Evolutionary conservation across 1,140 invertebrate species (phyloP).

Genomic region (Drosophila paulistorum): DNA sequence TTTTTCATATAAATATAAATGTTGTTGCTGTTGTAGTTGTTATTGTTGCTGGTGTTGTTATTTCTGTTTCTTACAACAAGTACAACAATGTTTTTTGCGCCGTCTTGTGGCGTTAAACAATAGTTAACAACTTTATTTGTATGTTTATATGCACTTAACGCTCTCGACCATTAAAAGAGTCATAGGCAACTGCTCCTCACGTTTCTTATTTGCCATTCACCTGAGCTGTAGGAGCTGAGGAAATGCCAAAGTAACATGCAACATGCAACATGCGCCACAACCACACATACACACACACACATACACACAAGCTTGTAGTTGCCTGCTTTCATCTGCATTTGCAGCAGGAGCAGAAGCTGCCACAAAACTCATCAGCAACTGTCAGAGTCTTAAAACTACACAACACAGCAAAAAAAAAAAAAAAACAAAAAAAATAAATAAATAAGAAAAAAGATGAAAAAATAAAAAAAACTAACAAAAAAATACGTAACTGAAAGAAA

Average conservation of each 20-base stretch:
- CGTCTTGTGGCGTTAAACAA: conserved; percentile 52
- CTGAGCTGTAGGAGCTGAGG: conserved; percentile 22
- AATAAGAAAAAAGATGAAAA: not conserved
- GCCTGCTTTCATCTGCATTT: not conserved
- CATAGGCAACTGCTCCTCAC: conserved; percentile 25
- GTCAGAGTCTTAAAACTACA: conserved; percentile 29
- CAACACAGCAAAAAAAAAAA: conserved; percentile 23
- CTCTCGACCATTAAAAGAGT: conserved; percentile 11
- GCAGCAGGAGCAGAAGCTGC: conserved; percentile 38
- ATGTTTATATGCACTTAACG: conserved; percentile 35
- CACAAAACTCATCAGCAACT: conserved; percentile 43
- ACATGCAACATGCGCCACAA: conserved; percentile 24
- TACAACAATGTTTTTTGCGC: conserved; percentile 51
- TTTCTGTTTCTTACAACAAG: conserved; percentile 19
- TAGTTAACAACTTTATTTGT: conserved; percentile 63
- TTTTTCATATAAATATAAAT: conserved; percentile 58
- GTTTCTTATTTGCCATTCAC: conserved; percentile 33
- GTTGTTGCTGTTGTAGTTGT: conserved; percentile 31
- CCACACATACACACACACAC: not conserved
- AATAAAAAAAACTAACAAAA: not conserved
- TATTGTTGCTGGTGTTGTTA: conserved; percentile 32
- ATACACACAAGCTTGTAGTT: not conserved
- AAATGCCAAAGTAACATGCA: conserved; percentile 57
- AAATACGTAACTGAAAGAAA: not conserved
- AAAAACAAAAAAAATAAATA: not conserved